Conservation (phyloP, 1,140 invertebrate species). For the Tachypleus tridentatus region DNA sequence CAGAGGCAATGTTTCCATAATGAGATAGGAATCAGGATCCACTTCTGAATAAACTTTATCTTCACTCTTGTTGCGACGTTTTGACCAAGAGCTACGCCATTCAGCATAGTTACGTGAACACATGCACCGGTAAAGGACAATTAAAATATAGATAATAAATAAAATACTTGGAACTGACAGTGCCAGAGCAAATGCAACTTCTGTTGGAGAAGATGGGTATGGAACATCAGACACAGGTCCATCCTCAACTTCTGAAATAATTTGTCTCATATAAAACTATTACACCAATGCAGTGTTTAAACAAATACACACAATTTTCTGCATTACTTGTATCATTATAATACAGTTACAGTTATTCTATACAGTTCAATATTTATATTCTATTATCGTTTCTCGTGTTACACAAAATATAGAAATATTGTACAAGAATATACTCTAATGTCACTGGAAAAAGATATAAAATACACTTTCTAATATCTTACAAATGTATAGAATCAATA, state of each 20-base stretch:
- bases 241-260: constrained; percentile 19
- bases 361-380: too few species aligned
- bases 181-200: constrained; percentile 71
- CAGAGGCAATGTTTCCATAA: constrained; percentile 22
- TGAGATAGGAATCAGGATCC: constrained; percentile 17
- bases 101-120: constrained; percentile 85
- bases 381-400: too few species aligned
- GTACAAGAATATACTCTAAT: too few species aligned
- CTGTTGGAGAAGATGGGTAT: constrained; percentile 67
- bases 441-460: too few species aligned
- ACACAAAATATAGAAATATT: too few species aligned
- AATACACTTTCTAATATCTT: too few species aligned
- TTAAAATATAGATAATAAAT: constrained; percentile 76
- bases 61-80: constrained; percentile 3
- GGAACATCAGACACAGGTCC: constrained; percentile 9
- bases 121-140: constrained; percentile 74
- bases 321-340: neutral
- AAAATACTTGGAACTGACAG: constrained; percentile 73
- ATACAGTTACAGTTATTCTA: neutral
- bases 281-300: too few species aligned
- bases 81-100: constrained; percentile 73
- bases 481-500: too few species aligned
- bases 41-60: constrained; percentile 6
- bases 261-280: too few species aligned
- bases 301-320: too few species aligned